Evolutionary conservation across 2,888 invertebrate genomes (phyloP).

Genomic region (Cheilosia impressa): DNA sequence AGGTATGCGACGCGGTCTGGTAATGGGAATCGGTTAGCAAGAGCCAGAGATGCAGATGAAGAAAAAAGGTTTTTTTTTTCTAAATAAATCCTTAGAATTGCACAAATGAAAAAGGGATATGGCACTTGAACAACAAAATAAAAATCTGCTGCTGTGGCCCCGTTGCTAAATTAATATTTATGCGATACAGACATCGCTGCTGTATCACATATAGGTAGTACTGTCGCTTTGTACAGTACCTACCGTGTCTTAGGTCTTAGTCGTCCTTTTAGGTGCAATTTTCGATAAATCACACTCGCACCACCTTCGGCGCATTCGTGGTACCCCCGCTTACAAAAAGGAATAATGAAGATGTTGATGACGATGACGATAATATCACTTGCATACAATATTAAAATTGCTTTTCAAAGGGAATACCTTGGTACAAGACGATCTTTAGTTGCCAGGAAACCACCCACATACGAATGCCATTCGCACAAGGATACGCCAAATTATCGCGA

Average conservation of each 20-base stretch:
- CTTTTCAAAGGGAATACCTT: conserved; percentile 72
- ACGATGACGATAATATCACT: conserved; percentile 74
- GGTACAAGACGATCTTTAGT: conserved; percentile 64
- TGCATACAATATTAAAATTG: conserved; percentile 75
- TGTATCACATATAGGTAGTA: conserved; percentile 16
- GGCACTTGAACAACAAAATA: conserved; percentile 74
- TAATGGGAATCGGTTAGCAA: conserved; percentile 64
- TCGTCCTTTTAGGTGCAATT: conserved; percentile 56
- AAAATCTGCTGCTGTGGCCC: conserved; percentile 55
- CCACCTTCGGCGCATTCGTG: conserved; percentile 49
- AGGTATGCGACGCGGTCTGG: conserved; percentile 25
- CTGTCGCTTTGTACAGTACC: conserved; percentile 1
- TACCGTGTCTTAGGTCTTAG: conserved; percentile 4
- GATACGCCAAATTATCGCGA: conserved; percentile 67
- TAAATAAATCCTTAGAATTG: conserved; percentile 75
- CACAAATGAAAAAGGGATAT: conserved; percentile 75
- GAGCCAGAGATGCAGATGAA: conserved; percentile 66
- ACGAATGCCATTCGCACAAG: conserved; percentile 18
- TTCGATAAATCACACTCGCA: conserved; percentile 68
- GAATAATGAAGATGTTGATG: conserved; percentile 69
- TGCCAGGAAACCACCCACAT: conserved; percentile 48
- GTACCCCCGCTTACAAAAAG: conserved; percentile 42
- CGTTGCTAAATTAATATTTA: conserved; percentile 74
- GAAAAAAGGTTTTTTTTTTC: conserved; percentile 64
- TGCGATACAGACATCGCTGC: conserved; percentile 43